phyloP scores from a whole-genome alignment of 2,797 vertebrate genomes.

The Cheirogaleus major region DNA sequence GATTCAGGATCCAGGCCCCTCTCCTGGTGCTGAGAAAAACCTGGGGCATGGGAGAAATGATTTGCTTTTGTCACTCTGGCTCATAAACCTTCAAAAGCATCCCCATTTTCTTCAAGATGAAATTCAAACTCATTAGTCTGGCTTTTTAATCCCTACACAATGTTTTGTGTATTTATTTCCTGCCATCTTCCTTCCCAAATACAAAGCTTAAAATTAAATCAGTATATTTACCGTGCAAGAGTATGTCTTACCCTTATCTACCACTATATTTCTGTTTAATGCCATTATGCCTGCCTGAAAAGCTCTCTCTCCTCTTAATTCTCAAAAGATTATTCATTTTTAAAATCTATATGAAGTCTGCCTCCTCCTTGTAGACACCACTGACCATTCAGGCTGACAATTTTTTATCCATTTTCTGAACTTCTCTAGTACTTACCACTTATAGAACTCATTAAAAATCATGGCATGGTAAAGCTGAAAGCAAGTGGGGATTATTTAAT shows the following conservation, averaged over 20 bases:
- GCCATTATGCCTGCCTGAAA: neutral
- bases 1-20: conserved; percentile 91
- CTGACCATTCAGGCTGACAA: conserved; percentile 69
- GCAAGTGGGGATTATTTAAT: neutral
- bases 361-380: neutral
- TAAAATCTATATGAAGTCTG: neutral
- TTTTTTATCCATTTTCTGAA: conserved; percentile 86
- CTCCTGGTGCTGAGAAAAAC: conserved; percentile 94
- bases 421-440: neutral
- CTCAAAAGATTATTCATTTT: neutral
- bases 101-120: neutral
- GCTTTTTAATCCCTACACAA: neutral
- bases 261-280: neutral
- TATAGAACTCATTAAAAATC: neutral
- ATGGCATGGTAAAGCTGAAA: neutral
- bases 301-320: neutral
- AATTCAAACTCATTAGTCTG: neutral
- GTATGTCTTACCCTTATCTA: neutral
- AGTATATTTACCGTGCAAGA: neutral
- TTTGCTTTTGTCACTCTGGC: neutral
- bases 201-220: neutral
- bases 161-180: neutral
- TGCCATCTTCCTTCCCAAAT: conserved; percentile 8
- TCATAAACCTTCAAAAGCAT: neutral
- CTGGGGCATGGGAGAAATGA: conserved; percentile 78